Evolutionary conservation across 2,113 vertebrate genomes (phyloP), one percentile per base, ranked within the genome.

Genomic region (Macheiramphus alcinus): DNA sequence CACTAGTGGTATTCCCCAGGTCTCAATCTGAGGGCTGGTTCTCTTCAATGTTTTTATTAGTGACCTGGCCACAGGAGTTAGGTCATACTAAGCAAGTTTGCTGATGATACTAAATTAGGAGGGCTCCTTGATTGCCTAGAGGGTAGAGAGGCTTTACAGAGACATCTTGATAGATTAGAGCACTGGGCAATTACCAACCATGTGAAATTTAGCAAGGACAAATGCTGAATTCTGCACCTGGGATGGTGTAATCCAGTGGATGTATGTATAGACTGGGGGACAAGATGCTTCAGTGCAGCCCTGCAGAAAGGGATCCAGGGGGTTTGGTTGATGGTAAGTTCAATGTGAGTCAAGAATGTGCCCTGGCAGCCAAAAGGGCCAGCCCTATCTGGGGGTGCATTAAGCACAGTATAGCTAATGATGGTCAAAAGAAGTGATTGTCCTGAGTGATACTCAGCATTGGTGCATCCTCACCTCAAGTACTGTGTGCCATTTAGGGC

Each of bases 221-320:
- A 42, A 71, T 87, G 56, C 16, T 4, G 1, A 22, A 38, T 76
- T 78, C 42, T 68, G 13, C 14, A 43, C 11, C 15, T 14, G 42
- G 27, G 27, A 16, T 23, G 10, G 11, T 18, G 23, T 40, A 48
- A 63, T 34, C 23, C 29, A 7, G 32, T 29, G 20, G 47, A 18
- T 29, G 11, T 45, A 12, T 0, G 0, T 38, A n/a, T 11, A 38
- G 47, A 6, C 0, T 25, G 8, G 9, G 6, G 8, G 10, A 38
- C 5, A 29, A 11, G 36, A 67, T 9, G 8, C 6, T 67, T 23
- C 10, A 72, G 0, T 43, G 22, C 21, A 80, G 34, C 12, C 52
- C 82, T 67, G 34, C 36, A 71, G 34, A 45, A 59, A 72, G 19
- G 10, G 10, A 31, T 36, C 32, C 40, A 18, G 21, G 5, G 7